Evolutionary conservation across 1,140 invertebrate genomes (phyloP), one percentile per base, ranked within the genome.

Genomic region (Heterodera schachtii): DNA sequence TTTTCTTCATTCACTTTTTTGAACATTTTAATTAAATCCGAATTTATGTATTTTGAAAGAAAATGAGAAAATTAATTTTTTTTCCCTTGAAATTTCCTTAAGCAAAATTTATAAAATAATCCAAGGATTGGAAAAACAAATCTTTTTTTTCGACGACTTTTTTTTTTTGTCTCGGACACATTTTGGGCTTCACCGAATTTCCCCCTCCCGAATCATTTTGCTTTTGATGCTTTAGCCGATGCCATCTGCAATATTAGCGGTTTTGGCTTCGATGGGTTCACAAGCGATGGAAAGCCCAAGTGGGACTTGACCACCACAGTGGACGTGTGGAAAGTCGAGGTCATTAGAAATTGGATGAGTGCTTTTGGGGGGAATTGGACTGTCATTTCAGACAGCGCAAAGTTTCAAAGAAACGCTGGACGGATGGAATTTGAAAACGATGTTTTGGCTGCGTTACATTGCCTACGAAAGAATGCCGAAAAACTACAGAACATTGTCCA

Each of bases 221-320:
- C 31, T 31, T 31, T 31, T 31, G 31, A 41, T 7, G 6, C 11
- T 77, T 64, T 97, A 71, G 90, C 91, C 91, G 86, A 83, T 49
- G 81, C 77, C 7, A 52, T 97, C 84, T 97, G 95, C 90, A 97
- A 98, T 90, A 94, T 95, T 87, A 94, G 94, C 11, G 97, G 96
- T 16, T 86, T 92, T 47, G 91, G 91, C 11, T 92, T 91, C 81
- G 89, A 86, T 83, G 91, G 91, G 11, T 91, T 88, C 80, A 92
- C 69, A 71, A 46, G 93, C 64, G 90, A 94, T 81, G 94, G 94
- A 47, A 90, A 92, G 79, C 81, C 90, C 6, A 91, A 90, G 79
- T 99, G 96, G 96, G 94, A 98, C 91, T 92, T 94, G 19, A 92
- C 95, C 84, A 94, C 95, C 31, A 98, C 98, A 90, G 94, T 98